These are phyloP conservation scores for Cichladusa arquata DNA, from an alignment of 2,113 vertebrate species.

Conservation along the genomic window DNA sequence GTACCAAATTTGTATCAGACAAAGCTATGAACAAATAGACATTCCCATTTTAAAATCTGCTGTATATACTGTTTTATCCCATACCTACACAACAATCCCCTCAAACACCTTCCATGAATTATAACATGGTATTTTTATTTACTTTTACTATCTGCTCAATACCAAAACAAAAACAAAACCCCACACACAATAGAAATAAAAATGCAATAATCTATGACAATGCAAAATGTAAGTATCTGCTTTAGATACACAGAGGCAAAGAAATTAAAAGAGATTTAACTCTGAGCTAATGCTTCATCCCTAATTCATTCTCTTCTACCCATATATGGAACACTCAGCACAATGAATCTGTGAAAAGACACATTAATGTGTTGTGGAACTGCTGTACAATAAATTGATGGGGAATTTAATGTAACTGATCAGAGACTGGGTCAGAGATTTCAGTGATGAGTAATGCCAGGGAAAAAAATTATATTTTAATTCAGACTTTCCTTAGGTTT, in stretches of 20 bases:
- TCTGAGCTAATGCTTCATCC: conserved; percentile 14
- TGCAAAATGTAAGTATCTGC: not conserved
- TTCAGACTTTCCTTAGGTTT: not conserved
- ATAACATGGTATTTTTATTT: not conserved
- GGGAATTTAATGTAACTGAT: not conserved
- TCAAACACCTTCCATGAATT: not conserved
- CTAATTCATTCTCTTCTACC: not conserved
- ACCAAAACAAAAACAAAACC: not conserved
- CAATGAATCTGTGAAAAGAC: conserved; percentile 19
- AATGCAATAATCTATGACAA: not conserved
- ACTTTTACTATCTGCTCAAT: conserved; percentile 8
- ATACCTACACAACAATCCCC: not conserved
- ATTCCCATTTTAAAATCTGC: not conserved
- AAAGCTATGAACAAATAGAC: not conserved
- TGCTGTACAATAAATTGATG: not conserved
- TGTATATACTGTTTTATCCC: not conserved
- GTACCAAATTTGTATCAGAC: not conserved
- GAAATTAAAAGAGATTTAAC: conserved; percentile 46
- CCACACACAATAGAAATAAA: not conserved
- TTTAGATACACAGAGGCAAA: not conserved
- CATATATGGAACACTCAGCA: not conserved
- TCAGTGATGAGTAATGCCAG: not conserved
- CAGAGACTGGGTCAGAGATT: not conserved
- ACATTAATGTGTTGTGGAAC: not conserved
- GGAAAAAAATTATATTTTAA: conserved; percentile 3